Base-by-base conservation (phyloP, 2,888 invertebrate species). In the Acrobasis suavella region DNA sequence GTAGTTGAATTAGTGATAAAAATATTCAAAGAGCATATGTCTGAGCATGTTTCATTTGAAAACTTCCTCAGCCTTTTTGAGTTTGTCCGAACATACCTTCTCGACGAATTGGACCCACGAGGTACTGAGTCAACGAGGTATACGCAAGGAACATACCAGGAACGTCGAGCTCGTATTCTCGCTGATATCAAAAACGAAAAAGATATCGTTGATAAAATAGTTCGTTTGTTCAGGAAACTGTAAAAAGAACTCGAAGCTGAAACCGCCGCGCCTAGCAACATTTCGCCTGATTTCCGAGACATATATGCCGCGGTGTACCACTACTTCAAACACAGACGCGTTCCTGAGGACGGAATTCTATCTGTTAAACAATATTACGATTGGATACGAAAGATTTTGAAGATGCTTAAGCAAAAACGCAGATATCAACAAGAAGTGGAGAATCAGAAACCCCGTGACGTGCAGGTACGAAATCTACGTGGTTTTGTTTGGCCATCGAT, bases 11-110 rank as follows among this genome's bases (percentile, higher is more conserved):
- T 37, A 37, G 59, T 59, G 32, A 50, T 59, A 5, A 59, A 32
- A 50, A 50, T 50, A 14, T 59, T 59, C n/a, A 59, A 49, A 17
- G 50, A 22, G 14, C 50, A 59, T 15, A 37, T 59, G 49, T 12
- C 59, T 37, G 49, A 22, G 3, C 2, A 50, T 10, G 32, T 50
- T 12, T 37, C 37, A 37, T 59, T 59, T 59, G 50, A 49, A 38
- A 59, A 59, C 49, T 59, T 50, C 10, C 59, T 59, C 2, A 59
- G 59, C 50, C 37, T 59, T 8, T 15, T 59, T 16, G 59, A 59
- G 50, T 50, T 59, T 59, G 50, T 46, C 12, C 49, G 50, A 15
- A 17, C 59, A 37, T 59, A 59, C 22, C 32, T 59, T 50, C 16
- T 50, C 2, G 14, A 17, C 16, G 37, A 50, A 16, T 32, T 59